Conservation (phyloP, 2,888 invertebrate genomes). For the Pherbina coryleti region DNA sequence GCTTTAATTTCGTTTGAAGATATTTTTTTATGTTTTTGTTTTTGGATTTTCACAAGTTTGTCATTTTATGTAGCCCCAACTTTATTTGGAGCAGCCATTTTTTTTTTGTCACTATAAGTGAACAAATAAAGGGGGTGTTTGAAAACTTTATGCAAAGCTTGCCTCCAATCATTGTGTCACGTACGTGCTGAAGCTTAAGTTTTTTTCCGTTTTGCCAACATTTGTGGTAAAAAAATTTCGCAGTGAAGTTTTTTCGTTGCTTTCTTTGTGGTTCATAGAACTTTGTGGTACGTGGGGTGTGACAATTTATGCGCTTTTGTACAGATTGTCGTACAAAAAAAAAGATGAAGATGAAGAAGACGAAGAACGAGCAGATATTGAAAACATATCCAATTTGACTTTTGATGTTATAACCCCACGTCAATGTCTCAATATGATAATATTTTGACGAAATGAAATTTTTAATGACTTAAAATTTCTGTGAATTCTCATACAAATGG, state of each 20-base stretch:
- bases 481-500: too few relatives aligned
- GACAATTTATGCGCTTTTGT: background rate
- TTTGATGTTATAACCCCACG: too few relatives aligned
- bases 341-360: background rate
- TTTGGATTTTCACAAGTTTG: background rate
- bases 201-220: background rate
- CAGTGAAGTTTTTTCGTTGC: background rate
- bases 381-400: too few relatives aligned
- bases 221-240: background rate
- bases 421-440: too few relatives aligned
- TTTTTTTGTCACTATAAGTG: background rate
- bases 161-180: background rate
- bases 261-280: background rate
- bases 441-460: too few relatives aligned
- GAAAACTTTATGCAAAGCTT: background rate
- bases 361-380: background rate
- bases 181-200: background rate
- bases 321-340: background rate
- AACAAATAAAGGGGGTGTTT: background rate
- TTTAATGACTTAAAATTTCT: too few relatives aligned
- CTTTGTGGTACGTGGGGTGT: background rate
- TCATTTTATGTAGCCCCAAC: background rate
- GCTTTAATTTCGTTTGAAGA: too few relatives aligned
- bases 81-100: background rate
- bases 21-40: too few relatives aligned